phyloP scores from a whole-genome alignment of 2,888 invertebrate genomes.

The Platycheirus albimanus region DNA sequence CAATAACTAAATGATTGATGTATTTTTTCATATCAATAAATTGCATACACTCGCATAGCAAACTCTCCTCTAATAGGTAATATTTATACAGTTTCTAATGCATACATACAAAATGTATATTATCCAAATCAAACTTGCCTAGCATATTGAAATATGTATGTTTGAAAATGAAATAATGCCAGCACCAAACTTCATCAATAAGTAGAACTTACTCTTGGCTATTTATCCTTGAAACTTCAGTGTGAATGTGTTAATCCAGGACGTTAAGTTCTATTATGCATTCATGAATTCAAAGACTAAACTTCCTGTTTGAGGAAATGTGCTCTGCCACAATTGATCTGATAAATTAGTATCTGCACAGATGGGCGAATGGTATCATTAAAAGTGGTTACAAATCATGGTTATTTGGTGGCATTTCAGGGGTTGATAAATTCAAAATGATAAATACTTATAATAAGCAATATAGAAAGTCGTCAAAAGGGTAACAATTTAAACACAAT shows the following conservation, averaged over 20 bases:
- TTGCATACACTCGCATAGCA: too few relatives aligned
- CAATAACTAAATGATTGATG: too few relatives aligned
- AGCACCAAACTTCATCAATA: slow-evolving; percentile 38
- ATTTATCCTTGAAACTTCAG: slow-evolving; percentile 44
- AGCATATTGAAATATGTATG: too few relatives aligned
- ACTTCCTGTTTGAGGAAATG: slow-evolving; percentile 42
- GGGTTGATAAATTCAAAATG: not conserved
- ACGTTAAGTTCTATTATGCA: slow-evolving; percentile 40
- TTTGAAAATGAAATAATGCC: slow-evolving; percentile 11
- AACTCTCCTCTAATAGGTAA: too few relatives aligned
- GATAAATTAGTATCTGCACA: slow-evolving; percentile 38
- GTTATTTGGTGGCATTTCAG: slow-evolving; percentile 2
- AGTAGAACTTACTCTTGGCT: slow-evolving; percentile 28
- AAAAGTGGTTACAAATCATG: slow-evolving; percentile 26
- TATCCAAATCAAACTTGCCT: too few relatives aligned
- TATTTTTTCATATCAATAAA: too few relatives aligned
- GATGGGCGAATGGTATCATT: slow-evolving; percentile 5
- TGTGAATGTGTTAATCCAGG: slow-evolving; percentile 57
- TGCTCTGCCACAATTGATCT: slow-evolving; percentile 31
- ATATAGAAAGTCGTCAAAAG: not conserved
- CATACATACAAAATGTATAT: not conserved
- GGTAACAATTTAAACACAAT: not conserved
- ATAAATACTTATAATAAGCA: not conserved
- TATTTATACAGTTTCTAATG: too few relatives aligned
- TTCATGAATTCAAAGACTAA: slow-evolving; percentile 56